Base-by-base conservation (phyloP, 2,797 vertebrate species). In the Helicolenus hilgendorfi region DNA sequence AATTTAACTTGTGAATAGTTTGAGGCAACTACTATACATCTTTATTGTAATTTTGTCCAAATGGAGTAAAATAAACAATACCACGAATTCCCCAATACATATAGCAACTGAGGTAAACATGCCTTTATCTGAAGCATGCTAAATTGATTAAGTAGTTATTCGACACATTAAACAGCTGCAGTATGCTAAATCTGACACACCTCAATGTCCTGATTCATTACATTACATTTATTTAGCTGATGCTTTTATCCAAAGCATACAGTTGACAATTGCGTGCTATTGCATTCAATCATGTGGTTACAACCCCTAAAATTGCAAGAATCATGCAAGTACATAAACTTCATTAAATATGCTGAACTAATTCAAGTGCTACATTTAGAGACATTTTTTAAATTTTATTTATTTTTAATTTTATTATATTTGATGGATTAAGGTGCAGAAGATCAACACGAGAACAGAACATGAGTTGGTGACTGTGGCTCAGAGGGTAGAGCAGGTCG, bases 401-500 rank as follows among this genome's bases (percentile, higher is more conserved):
- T 36, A 3, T 36, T 36, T 36, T 11, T 4, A 0, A 36, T 11
- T 36, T 11, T 36, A 36, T 11, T 36, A 36, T 38, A 38, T 38
- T 13, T 13, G 4, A 38, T 38, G 36, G 7, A 56, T 56, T 11
- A 13, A 58, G 5, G 22, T 58, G 55, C 22, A 24, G 0, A 0
- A 38, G 13, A 38, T 38, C 13, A 38, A 38, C 1, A 0, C 14
- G 36, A 38, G 36, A 38, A 2, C 36, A 38, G 2, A 38, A 2
- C 36, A 38, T 14, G 36, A 2, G 13, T 38, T 38, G 1, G 36
- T 0, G 36, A 4, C 36, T 36, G 38, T 41, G 38, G 38, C 2
- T 41, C 38, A 41, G 38, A 41, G 0, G 38, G 0, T 7, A 41
- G 38, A 41, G 14, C 38, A 41, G 14, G 38, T 41, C 0, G 1